Evolutionary conservation across 2,113 vertebrate genomes (phyloP).

Genomic region (Mormyrus iriodes): DNA sequence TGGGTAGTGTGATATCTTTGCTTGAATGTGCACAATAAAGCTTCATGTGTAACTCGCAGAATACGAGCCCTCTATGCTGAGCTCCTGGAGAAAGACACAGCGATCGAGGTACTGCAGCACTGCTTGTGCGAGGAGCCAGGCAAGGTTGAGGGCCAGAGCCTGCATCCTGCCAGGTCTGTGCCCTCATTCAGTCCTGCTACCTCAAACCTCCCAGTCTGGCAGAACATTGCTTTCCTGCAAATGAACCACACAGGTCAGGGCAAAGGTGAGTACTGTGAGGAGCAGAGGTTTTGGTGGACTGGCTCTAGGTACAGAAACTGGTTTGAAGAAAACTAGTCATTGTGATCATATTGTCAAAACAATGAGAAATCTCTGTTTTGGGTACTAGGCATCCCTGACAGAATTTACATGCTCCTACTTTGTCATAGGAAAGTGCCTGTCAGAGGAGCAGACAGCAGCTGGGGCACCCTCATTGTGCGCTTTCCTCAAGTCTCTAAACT

Average conservation of each 20-base stretch:
- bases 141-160: slow-evolving; percentile 64
- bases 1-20: background rate
- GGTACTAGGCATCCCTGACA: background rate
- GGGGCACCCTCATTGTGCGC: slow-evolving; percentile 30
- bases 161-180: slow-evolving; percentile 78
- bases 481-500: slow-evolving; percentile 56
- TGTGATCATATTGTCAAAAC: background rate
- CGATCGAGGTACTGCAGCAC: slow-evolving; percentile 91
- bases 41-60: slow-evolving; percentile 46
- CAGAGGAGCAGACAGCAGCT: slow-evolving; percentile 59
- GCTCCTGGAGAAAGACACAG: slow-evolving; percentile 88
- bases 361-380: background rate
- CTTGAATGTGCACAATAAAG: background rate
- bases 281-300: background rate
- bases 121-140: slow-evolving; percentile 73
- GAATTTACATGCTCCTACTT: slow-evolving; percentile 44
- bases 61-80: slow-evolving; percentile 84
- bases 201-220: slow-evolving; percentile 11
- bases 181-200: slow-evolving; percentile 68
- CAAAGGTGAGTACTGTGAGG: slow-evolving; percentile 48
- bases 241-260: slow-evolving; percentile 27
- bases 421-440: slow-evolving; percentile 58
- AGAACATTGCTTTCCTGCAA: background rate
- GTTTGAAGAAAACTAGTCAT: background rate
- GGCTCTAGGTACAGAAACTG: background rate